Evolutionary conservation across 2,888 invertebrate genomes (phyloP).

Genomic region (Parnassius glacialis): DNA sequence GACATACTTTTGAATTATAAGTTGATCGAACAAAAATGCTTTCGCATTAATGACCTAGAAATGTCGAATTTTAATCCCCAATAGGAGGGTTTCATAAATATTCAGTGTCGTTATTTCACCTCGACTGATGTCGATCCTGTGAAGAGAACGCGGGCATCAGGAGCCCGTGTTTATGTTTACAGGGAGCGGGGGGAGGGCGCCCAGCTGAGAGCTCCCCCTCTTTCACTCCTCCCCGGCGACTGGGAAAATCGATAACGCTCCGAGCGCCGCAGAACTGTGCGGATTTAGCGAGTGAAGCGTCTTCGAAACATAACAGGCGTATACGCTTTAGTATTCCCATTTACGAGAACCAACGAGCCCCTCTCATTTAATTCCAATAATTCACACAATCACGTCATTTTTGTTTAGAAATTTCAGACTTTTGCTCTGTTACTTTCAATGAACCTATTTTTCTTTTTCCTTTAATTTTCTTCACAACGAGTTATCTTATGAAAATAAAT

Average conservation of each 20-base stretch:
- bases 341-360: conserved; percentile 30
- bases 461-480: conserved; percentile 49
- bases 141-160: conserved; percentile 36
- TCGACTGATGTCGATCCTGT: conserved; percentile 71
- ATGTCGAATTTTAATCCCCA: conserved; percentile 71
- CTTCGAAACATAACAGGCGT: conserved; percentile 34
- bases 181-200: conserved; percentile 51
- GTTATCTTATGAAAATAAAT: conserved; percentile 56
- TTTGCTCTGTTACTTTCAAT: background rate
- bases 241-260: conserved; percentile 75
- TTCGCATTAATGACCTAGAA: conserved; percentile 68
- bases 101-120: conserved; percentile 77
- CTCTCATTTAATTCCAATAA: conserved; percentile 33
- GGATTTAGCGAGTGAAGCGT: conserved; percentile 38
- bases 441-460: conserved; percentile 37
- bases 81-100: conserved; percentile 74
- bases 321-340: conserved; percentile 32
- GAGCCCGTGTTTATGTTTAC: conserved; percentile 27
- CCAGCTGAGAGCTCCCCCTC: conserved; percentile 64
- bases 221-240: conserved; percentile 42
- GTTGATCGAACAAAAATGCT: conserved; percentile 41
- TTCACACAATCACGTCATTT: conserved; percentile 27
- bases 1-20: conserved; percentile 20
- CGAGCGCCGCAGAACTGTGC: conserved; percentile 44
- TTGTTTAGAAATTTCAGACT: conserved; percentile 19